These are phyloP conservation scores for Epizoanthus stellaris DNA, from an alignment of 92 coral and sea anemone species.

Conservation along the genomic window DNA sequence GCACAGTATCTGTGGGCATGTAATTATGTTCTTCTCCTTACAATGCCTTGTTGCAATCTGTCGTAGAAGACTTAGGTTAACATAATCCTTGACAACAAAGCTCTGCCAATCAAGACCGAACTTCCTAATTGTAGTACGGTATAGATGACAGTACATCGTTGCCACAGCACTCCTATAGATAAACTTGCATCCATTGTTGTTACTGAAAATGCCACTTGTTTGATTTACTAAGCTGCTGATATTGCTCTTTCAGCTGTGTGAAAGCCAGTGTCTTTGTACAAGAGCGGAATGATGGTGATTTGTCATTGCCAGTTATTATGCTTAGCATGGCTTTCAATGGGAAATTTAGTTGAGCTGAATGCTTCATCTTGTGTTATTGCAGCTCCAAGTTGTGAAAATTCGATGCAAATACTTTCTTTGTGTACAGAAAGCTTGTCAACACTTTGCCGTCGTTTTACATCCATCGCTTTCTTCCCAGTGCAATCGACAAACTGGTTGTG, in stretches of 20 bases:
- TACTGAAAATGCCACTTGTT: conserved; percentile 4
- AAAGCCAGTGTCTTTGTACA: conserved; percentile 33
- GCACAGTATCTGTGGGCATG: background rate
- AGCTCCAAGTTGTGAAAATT: too few species aligned
- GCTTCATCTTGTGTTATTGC: too few species aligned
- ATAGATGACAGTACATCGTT: conserved; percentile 48
- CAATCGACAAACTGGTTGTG: conserved; percentile 19
- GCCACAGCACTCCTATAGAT: conserved; percentile 16
- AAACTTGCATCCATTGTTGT: conserved; percentile 10
- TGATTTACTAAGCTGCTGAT: too few species aligned
- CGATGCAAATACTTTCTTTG: too few species aligned
- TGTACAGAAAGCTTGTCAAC: conserved; percentile 17
- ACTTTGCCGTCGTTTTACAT: background rate
- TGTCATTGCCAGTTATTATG: conserved; percentile 2
- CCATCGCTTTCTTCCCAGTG: conserved; percentile 26
- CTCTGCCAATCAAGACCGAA: conserved; percentile 42
- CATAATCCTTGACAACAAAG: background rate
- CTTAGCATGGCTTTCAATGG: background rate
- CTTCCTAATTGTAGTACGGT: conserved; percentile 38
- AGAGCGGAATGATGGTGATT: conserved; percentile 36
- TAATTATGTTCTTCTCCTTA: conserved; percentile 8
- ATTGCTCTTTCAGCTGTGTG: background rate
- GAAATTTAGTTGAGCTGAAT: too few species aligned
- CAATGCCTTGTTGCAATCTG: conserved; percentile 12
- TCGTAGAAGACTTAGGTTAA: conserved; percentile 20